Base-by-base conservation (phyloP, 2,888 invertebrate species). In the Rutpela maculata region DNA sequence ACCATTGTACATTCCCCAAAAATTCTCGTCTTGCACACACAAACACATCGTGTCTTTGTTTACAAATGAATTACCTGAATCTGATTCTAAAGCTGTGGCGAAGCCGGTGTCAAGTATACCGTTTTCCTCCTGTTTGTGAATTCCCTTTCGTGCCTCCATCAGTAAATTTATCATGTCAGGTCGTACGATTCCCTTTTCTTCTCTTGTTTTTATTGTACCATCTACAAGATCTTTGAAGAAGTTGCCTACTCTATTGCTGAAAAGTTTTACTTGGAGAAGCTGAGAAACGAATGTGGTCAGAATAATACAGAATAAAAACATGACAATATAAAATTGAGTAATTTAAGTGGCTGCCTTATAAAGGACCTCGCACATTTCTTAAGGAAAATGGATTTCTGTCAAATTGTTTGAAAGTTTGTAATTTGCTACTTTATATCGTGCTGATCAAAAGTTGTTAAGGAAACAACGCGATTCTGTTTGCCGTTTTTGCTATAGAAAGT, bases 91-190 rank as follows among this genome's bases (percentile, higher is more conserved):
- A 6, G 71, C 62, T 3, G 62, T 62, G 12, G 71, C 35, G 50
- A 62, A 71, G 43, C 71, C 71, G 10, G 80, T 74, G 55, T 81
- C 81, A 31, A 69, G 31, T 18, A 59, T 73, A 56, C 77, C 78
- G 11, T 31, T 43, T n/a, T 68, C 66, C 15, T 79, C 74, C 0
- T 63, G 69, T 43, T 74, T 35, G 50, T 77, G 38, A 5, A 75
- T 35, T 12, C 90, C 90, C 85, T 90, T 91, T 72, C 90, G 90
- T 7, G 92, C 91, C 82, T 92, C 91, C 89, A 92, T 90, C 3
- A 93, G 85, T 17, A 92, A 82, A 69, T 92, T 90, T 26, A 92
- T 91, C 91, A 92, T 91, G 78, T 86, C 86, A 6, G 85, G 86
- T 57, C 86, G 59, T 4, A 82, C 67, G 31, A 85, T 82, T 17